These are phyloP conservation scores for Amblyraja radiata DNA, from an alignment of 2,797 vertebrate genomes.

Conservation along the genomic window DNA sequence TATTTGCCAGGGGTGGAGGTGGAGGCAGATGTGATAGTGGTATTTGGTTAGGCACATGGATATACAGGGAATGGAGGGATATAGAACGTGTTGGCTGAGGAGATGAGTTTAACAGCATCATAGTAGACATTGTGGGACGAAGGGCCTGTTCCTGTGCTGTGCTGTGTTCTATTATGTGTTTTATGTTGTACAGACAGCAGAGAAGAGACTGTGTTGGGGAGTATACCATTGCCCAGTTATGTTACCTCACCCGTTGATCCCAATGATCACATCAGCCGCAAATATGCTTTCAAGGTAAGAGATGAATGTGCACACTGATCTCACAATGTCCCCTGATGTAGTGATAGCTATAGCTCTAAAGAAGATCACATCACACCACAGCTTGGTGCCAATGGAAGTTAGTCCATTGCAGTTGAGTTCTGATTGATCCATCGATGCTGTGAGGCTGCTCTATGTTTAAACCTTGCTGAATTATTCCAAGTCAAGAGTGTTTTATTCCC, in stretches of 20 bases:
- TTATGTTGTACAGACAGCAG: slow-evolving; percentile 75
- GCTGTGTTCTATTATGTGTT: neutral
- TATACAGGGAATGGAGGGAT: too few species aligned
- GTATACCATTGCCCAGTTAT: slow-evolving; percentile 92
- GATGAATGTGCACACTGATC: neutral
- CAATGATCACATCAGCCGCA: slow-evolving; percentile 92
- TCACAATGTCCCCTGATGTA: neutral
- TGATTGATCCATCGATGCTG: neutral
- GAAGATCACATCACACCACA: neutral
- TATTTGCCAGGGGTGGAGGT: too few species aligned
- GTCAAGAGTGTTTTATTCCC: too few species aligned
- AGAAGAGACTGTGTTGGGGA: slow-evolving; percentile 88
- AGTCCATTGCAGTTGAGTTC: neutral
- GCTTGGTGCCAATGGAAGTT: neutral
- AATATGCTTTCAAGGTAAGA: slow-evolving; percentile 93
- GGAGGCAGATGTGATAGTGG: too few species aligned
- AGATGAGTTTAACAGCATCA: too few species aligned
- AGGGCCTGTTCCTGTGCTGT: too few species aligned
- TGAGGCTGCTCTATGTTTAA: neutral
- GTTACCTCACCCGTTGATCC: slow-evolving; percentile 79
- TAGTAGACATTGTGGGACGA: too few species aligned
- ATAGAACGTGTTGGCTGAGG: too few species aligned
- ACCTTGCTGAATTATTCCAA: neutral
- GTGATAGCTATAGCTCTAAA: neutral
- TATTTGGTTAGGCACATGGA: too few species aligned